phyloP scores from a whole-genome alignment of 2,113 vertebrate genomes.

The Rhinopomastus cyanomelas region DNA sequence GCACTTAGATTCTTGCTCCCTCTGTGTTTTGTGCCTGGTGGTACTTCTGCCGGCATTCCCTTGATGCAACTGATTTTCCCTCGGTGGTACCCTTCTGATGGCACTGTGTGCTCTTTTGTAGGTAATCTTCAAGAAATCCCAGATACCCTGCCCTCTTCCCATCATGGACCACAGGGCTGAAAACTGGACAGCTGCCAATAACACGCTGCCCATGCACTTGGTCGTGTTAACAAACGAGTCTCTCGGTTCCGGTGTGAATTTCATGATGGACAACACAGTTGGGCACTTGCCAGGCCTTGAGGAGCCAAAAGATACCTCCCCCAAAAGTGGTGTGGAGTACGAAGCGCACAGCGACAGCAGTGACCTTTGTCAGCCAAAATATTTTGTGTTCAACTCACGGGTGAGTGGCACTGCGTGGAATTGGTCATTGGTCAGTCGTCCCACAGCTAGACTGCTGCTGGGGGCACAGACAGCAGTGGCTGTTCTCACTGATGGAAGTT shows the following conservation, averaged over 20 bases:
- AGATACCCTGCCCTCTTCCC: slow-evolving; percentile 90
- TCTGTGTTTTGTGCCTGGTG: background rate
- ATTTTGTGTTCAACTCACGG: slow-evolving; percentile 95
- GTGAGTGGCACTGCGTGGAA: slow-evolving; percentile 66
- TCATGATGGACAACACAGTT: slow-evolving; percentile 82
- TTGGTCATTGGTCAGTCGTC: background rate
- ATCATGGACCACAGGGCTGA: slow-evolving; percentile 68
- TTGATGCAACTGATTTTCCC: background rate
- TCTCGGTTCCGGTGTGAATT: slow-evolving; percentile 63
- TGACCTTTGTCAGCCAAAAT: slow-evolving; percentile 90
- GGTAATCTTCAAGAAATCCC: slow-evolving; percentile 97
- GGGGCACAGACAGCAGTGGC: background rate
- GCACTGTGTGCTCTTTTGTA: slow-evolving; percentile 47
- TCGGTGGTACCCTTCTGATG: background rate
- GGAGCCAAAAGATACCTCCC: slow-evolving; percentile 55
- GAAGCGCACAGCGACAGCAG: slow-evolving; percentile 75
- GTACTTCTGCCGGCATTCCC: background rate
- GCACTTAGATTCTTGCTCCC: background rate
- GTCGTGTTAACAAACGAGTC: slow-evolving; percentile 74
- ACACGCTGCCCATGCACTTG: slow-evolving; percentile 70
- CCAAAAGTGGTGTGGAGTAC: slow-evolving; percentile 70
- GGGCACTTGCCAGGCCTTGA: slow-evolving; percentile 62
- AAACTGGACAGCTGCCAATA: slow-evolving; percentile 82
- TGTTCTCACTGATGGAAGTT: slow-evolving; percentile 39
- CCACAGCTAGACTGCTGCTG: background rate